phyloP scores from a whole-genome alignment of 2,113 vertebrate genomes.

The Recurvirostra avosetta region DNA sequence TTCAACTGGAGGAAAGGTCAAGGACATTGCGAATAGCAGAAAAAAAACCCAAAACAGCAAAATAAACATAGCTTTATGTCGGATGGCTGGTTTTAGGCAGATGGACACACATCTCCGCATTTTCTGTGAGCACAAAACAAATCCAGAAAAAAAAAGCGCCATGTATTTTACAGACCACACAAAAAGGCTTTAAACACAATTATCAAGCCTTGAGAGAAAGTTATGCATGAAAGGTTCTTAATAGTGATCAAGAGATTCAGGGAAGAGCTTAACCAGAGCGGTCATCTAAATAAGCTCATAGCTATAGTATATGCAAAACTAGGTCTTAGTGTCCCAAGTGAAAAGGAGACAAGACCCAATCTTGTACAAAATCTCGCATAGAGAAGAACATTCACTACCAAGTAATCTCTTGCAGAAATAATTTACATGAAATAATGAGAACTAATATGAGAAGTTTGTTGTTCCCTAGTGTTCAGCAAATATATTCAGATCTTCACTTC shows the following conservation, averaged over 20 bases:
- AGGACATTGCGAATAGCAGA: background rate
- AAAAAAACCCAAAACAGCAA: background rate
- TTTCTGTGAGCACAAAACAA: background rate
- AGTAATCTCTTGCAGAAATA: background rate
- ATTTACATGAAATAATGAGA: background rate
- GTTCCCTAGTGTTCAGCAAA: background rate
- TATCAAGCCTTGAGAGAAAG: background rate
- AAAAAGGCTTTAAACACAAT: background rate
- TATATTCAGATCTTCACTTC: background rate
- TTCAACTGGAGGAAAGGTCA: background rate
- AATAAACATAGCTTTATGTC: background rate
- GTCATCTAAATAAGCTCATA: background rate
- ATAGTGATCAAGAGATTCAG: background rate
- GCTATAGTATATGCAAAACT: background rate
- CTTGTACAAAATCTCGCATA: background rate
- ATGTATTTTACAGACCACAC: background rate
- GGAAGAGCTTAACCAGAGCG: background rate
- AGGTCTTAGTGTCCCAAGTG: background rate
- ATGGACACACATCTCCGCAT: background rate
- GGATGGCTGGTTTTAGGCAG: background rate
- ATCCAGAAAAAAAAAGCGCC: background rate
- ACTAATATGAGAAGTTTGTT: background rate
- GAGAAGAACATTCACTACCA: background rate
- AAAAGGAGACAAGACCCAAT: background rate
- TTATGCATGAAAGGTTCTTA: background rate